Percentiles rank a stretch among this genome's conserved stretches.
phyloP scores from a whole-genome alignment of 2,113 vertebrate species.

The Chaetops frenatus region DNA sequence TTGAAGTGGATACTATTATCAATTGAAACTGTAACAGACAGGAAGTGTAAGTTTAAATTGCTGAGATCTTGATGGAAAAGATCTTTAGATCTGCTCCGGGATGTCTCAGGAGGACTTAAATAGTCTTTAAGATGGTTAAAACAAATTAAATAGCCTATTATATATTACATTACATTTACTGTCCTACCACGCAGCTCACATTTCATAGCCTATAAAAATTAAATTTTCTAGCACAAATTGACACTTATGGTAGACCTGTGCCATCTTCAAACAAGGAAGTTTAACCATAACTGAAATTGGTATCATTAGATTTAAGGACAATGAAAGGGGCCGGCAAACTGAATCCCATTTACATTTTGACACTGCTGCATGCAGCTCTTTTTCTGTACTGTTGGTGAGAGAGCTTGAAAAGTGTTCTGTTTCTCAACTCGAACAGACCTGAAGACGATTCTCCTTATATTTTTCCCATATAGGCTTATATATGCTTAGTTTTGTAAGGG shows the following conservation, averaged over 20 bases:
- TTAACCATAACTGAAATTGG: background rate
- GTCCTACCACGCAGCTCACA: background rate
- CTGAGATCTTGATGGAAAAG: background rate
- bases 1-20: background rate
- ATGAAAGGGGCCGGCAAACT: background rate
- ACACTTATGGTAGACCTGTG: constrained; percentile 4
- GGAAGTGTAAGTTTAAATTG: background rate
- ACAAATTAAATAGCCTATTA: constrained; percentile 43
- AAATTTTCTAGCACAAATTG: constrained; percentile 35
- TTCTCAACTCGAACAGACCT: background rate
- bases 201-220: constrained; percentile 41
- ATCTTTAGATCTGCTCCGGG: background rate
- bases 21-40: background rate
- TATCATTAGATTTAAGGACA: background rate
- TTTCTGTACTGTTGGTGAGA: background rate
- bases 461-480: background rate
- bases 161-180: constrained; percentile 10
- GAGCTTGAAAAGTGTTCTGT: background rate
- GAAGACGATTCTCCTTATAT: background rate
- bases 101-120: constrained; percentile 33
- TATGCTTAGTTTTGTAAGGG: background rate
- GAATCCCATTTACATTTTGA: constrained; percentile 16
- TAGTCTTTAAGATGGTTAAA: constrained; percentile 29
- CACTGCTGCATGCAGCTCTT: background rate
- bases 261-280: constrained; percentile 10